These are phyloP conservation scores for Melipona bicolor DNA, from an alignment of 2,888 invertebrate genomes.

Conservation along the genomic window DNA sequence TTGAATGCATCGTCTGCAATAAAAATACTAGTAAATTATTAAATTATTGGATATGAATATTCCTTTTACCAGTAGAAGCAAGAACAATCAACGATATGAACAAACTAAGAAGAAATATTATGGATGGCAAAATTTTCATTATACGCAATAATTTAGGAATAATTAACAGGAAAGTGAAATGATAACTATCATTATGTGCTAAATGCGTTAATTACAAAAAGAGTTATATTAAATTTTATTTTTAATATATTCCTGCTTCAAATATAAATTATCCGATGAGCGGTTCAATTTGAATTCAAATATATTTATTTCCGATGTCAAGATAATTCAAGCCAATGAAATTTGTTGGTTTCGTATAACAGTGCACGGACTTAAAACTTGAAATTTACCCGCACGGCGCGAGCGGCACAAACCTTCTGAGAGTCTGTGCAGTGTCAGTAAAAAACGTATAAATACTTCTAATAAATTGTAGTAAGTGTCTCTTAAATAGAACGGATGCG, in stretches of 20 bases:
- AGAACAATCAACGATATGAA: neutral
- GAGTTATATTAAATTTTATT: neutral
- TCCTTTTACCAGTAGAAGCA: slow-evolving; percentile 16
- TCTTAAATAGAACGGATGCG: neutral
- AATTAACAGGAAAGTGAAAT: neutral
- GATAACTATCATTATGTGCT: neutral
- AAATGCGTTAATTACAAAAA: neutral
- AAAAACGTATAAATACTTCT: slow-evolving; percentile 37
- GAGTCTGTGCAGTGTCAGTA: slow-evolving; percentile 16
- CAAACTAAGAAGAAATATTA: slow-evolving; percentile 13
- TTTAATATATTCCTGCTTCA: neutral
- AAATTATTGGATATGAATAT: neutral
- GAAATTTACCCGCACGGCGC: slow-evolving; percentile 50
- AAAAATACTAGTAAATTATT: neutral
- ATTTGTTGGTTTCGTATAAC: neutral
- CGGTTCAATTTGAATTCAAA: slow-evolving; percentile 48
- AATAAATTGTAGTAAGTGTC: slow-evolving; percentile 52
- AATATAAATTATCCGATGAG: neutral
- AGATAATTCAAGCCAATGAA: slow-evolving; percentile 42
- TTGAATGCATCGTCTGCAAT: slow-evolving; percentile 24
- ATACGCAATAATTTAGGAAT: neutral
- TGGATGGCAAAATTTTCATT: neutral
- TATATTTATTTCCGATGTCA: neutral
- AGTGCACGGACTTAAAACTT: slow-evolving; percentile 7
- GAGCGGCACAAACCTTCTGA: slow-evolving; percentile 58